phyloP scores from a whole-genome alignment of 1,140 invertebrate genomes.

The Drosophila lowei region DNA sequence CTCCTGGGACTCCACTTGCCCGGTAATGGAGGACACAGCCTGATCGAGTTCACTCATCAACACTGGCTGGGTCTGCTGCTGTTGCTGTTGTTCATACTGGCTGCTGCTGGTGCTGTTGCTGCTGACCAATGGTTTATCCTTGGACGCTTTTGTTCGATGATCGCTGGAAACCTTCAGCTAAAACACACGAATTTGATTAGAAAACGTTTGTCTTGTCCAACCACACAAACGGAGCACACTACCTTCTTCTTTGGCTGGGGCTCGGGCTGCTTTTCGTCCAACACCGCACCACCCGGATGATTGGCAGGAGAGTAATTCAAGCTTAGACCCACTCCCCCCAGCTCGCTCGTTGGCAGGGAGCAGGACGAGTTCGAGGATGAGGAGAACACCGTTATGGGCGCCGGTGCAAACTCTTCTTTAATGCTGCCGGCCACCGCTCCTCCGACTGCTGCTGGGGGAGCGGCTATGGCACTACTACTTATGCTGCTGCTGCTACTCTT shows the following conservation, averaged over 20 bases:
- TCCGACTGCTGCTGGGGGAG: constrained; percentile 15
- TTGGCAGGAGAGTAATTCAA: constrained; percentile 55
- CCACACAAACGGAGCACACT: not conserved
- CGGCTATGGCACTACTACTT: constrained; percentile 34
- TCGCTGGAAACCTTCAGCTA: constrained; percentile 55
- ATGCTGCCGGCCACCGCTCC: not conserved
- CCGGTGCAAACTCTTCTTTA: constrained; percentile 14
- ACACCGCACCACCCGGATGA: not conserved
- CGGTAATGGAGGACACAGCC: constrained; percentile 75
- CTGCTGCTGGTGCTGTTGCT: constrained; percentile 39
- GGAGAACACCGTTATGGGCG: constrained; percentile 67
- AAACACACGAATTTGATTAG: constrained; percentile 1
- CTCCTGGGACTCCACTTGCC: constrained; percentile 13
- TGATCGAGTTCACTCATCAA: constrained; percentile 71
- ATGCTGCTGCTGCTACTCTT: constrained; percentile 40
- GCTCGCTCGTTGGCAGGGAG: constrained; percentile 66
- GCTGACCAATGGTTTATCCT: constrained; percentile 48
- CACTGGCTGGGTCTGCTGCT: constrained; percentile 32
- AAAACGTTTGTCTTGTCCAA: too few species aligned
- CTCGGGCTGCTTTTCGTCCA: constrained; percentile 41
- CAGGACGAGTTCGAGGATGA: constrained; percentile 79
- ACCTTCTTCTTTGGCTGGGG: constrained; percentile 72
- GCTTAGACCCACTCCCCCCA: constrained; percentile 25
- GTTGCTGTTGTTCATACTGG: constrained; percentile 50
- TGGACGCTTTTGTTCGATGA: constrained; percentile 67